phyloP scores from a whole-genome alignment of 2,113 vertebrate species.

The Perccottus glenii region DNA sequence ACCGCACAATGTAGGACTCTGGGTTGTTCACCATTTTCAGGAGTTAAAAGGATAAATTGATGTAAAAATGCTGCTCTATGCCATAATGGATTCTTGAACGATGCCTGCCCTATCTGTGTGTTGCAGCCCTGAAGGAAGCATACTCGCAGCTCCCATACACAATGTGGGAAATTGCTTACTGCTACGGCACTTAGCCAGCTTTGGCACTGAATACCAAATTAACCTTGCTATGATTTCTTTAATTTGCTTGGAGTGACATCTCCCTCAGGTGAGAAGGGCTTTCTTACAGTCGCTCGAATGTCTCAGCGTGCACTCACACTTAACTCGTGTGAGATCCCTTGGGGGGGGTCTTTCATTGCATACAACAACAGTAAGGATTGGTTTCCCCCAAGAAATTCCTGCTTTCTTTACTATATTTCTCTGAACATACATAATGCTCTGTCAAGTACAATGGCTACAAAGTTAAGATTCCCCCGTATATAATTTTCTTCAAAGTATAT shows the following conservation, averaged over 20 bases:
- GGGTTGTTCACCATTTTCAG: constrained; percentile 66
- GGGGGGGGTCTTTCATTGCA: constrained; percentile 10
- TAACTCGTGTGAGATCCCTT: constrained; percentile 13
- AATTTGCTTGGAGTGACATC: constrained; percentile 74
- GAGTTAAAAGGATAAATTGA: constrained; percentile 74
- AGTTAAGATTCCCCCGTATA: constrained; percentile 22
- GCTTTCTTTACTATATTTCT: not conserved
- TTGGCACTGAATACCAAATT: constrained; percentile 74
- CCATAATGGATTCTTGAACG: constrained; percentile 76
- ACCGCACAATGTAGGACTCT: constrained; percentile 54
- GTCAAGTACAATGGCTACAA: constrained; percentile 16
- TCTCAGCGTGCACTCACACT: constrained; percentile 26
- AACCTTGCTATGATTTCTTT: constrained; percentile 78
- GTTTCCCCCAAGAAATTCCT: constrained; percentile 1
- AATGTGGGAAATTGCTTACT: constrained; percentile 79
- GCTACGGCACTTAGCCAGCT: constrained; percentile 69
- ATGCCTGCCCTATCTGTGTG: constrained; percentile 76
- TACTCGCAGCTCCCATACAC: constrained; percentile 67
- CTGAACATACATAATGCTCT: not conserved
- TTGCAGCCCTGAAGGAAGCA: constrained; percentile 78
- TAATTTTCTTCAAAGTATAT: constrained; percentile 40
- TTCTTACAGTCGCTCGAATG: constrained; percentile 53
- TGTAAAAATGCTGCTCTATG: constrained; percentile 69
- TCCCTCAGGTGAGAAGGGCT: constrained; percentile 55
- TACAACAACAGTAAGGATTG: constrained; percentile 9